A percentile compares a stretch with the other conserved stretches of the same genome.
Conservation (phyloP, 2,888 invertebrate genomes). For the Aleiodes alternator region DNA sequence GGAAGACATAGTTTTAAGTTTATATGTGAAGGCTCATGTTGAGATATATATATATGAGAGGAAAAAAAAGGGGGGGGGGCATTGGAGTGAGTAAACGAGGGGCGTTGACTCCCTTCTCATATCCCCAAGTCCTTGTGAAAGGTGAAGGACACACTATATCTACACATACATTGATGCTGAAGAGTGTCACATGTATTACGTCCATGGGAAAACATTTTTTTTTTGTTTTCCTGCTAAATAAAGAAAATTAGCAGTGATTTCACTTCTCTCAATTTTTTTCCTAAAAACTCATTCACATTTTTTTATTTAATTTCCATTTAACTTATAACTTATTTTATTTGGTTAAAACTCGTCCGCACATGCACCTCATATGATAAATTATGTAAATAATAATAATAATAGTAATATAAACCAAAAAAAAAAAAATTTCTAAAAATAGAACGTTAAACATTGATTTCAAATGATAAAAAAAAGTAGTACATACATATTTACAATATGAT, state of each 20-base stretch:
- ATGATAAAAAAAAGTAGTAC: slow-evolving; percentile 46
- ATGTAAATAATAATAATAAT: background rate
- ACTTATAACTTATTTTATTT: slow-evolving; percentile 60
- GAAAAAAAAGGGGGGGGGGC: background rate
- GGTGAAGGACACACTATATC: slow-evolving; percentile 57
- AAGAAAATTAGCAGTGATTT: background rate
- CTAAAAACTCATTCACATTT: no score
- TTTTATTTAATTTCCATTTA: slow-evolving; percentile 26
- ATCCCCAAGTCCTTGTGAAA: slow-evolving; percentile 53
- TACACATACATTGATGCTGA: background rate
- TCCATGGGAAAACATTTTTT: background rate
- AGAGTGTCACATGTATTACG: slow-evolving; percentile 25
- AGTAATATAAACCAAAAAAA: background rate
- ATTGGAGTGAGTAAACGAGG: slow-evolving; percentile 33
- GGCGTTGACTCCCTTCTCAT: slow-evolving; percentile 56
- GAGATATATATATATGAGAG: background rate
- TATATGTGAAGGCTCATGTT: slow-evolving; percentile 13
- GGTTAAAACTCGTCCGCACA: slow-evolving; percentile 57
- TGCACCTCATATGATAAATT: slow-evolving; percentile 35
- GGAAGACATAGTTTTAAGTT: background rate
- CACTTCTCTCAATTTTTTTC: background rate
- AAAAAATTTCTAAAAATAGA: background rate
- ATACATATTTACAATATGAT: slow-evolving; percentile 56
- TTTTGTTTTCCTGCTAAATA: background rate
- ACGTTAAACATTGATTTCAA: slow-evolving; percentile 29